Evolutionary conservation across 2,113 vertebrate genomes (phyloP).

Genomic region (Myrmecobius fasciatus): DNA sequence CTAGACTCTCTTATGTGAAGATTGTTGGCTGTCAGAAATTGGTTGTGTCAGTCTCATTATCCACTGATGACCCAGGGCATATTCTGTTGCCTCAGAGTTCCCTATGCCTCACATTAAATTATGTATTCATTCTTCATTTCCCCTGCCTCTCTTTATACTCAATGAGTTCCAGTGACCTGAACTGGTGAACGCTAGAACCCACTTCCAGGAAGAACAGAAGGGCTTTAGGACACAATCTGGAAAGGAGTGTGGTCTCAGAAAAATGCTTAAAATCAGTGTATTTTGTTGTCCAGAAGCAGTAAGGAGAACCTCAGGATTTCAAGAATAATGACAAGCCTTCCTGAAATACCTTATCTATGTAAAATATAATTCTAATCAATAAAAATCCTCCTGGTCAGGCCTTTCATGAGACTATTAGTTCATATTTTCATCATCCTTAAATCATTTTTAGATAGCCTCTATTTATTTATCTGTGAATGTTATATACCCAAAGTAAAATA

Average conservation of each 20-base stretch:
- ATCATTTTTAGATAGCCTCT: background rate
- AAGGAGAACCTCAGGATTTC: background rate
- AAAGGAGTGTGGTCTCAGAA: background rate
- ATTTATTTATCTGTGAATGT: background rate
- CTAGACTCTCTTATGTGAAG: background rate
- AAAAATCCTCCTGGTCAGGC: background rate
- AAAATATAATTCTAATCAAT: background rate
- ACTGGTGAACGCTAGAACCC: background rate
- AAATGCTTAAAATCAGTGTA: background rate
- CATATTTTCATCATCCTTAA: background rate
- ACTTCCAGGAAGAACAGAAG: background rate
- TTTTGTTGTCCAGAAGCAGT: background rate
- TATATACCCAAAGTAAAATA: background rate
- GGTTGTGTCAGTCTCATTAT: background rate
- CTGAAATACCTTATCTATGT: background rate
- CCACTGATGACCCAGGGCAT: background rate
- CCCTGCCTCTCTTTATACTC: background rate
- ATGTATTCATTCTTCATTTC: background rate
- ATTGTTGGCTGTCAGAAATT: background rate
- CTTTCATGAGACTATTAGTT: background rate
- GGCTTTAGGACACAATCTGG: background rate
- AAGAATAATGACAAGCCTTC: background rate
- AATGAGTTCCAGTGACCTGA: background rate
- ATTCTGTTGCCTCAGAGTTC: background rate
- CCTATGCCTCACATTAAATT: background rate